Percentiles rank a stretch among this genome's conserved stretches.
These are phyloP conservation scores for Sinelater perroti DNA, from an alignment of 2,888 invertebrate species.

Conservation along the genomic window DNA sequence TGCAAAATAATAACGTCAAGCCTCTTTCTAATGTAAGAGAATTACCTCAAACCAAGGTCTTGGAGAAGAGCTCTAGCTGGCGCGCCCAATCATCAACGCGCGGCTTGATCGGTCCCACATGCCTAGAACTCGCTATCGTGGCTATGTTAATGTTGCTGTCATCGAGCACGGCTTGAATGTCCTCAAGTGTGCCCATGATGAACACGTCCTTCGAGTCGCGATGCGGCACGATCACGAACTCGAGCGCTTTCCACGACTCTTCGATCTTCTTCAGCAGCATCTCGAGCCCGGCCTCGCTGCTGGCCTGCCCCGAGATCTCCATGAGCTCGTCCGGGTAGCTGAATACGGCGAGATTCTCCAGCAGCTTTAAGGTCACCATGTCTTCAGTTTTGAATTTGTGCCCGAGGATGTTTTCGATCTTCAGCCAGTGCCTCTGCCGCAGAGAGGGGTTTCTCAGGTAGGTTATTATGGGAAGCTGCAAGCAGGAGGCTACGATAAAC, in stretches of 20 bases:
- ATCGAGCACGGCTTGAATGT: slow-evolving; percentile 81
- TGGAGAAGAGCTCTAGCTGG: slow-evolving; percentile 79
- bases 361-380: slow-evolving; percentile 69
- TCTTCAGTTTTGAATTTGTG: slow-evolving; percentile 79
- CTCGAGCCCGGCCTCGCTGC: slow-evolving; percentile 87
- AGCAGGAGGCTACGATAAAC: slow-evolving; percentile 32
- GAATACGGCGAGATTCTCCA: slow-evolving; percentile 80
- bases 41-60: slow-evolving; percentile 74
- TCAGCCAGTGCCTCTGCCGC: slow-evolving; percentile 83
- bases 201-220: slow-evolving; percentile 86
- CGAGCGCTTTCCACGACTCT: slow-evolving; percentile 82
- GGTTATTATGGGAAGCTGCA: slow-evolving; percentile 77
- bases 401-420: slow-evolving; percentile 76
- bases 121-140: slow-evolving; percentile 86
- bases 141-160: slow-evolving; percentile 87
- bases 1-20: no score
- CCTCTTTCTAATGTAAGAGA: not conserved
- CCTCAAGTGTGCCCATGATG: slow-evolving; percentile 85
- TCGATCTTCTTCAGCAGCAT: slow-evolving; percentile 83
- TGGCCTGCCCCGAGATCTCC: slow-evolving; percentile 88
- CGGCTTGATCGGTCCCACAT: slow-evolving; percentile 84
- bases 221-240: slow-evolving; percentile 79
- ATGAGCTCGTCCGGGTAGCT: slow-evolving; percentile 76
- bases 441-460: slow-evolving; percentile 83
- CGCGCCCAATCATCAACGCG: slow-evolving; percentile 85